Percentiles rank a stretch among this genome's conserved stretches.
phyloP scores from a whole-genome alignment of 2,888 invertebrate genomes.

The Drosophila formosana region DNA sequence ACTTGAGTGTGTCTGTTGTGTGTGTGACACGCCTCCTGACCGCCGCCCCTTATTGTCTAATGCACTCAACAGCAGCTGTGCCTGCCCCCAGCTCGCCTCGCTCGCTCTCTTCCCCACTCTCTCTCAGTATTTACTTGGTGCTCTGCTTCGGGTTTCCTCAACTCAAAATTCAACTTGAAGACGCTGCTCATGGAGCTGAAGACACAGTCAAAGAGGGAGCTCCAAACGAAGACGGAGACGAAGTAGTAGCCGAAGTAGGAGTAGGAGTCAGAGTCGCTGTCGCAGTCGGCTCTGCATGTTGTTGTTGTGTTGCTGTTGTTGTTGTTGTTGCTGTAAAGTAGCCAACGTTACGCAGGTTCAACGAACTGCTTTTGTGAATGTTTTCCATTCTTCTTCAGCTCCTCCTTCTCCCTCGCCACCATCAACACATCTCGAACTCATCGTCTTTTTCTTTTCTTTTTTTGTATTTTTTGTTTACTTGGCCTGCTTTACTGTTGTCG shows the following conservation, averaged over 20 bases:
- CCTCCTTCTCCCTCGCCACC: constrained; percentile 20
- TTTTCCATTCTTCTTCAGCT: constrained; percentile 61
- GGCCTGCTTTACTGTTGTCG: constrained; percentile 67
- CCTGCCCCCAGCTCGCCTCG: background rate
- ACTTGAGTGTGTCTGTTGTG: constrained; percentile 8
- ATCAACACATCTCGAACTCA: constrained; percentile 12
- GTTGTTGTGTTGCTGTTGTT: background rate
- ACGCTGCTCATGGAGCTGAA: constrained; percentile 27
- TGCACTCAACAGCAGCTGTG: constrained; percentile 54
- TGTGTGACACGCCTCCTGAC: constrained; percentile 12
- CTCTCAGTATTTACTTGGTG: background rate
- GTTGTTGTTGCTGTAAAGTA: constrained; percentile 58
- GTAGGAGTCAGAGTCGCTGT: constrained; percentile 18
- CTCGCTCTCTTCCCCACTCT: constrained; percentile 4
- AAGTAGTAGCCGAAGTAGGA: background rate
- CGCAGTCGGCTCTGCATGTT: background rate
- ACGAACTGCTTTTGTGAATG: constrained; percentile 78
- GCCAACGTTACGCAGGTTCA: constrained; percentile 72
- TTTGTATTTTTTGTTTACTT: constrained; percentile 68
- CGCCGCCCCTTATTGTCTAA: constrained; percentile 36
- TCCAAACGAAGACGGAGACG: background rate
- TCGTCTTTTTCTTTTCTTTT: constrained; percentile 36
- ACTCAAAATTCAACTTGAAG: constrained; percentile 45
- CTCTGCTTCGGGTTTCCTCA: constrained; percentile 8
- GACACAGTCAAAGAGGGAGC: constrained; percentile 2